A percentile compares a stretch with the other conserved stretches of the same genome.
Conservation (phyloP, 2,888 invertebrate species). For the Phalera bucephala region DNA sequence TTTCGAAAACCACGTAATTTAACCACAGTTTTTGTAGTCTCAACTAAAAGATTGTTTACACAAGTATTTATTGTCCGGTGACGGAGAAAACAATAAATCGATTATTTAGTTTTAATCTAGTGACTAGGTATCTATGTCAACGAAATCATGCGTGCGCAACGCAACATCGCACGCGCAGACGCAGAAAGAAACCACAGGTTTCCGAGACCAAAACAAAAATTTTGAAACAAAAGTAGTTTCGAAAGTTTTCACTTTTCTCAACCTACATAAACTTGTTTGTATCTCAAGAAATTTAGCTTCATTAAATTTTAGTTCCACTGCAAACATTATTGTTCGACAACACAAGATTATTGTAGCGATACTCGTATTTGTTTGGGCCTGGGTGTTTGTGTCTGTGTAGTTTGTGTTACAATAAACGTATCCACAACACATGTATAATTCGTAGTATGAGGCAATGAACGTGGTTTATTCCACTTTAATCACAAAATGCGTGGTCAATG, state of each 20-base stretch:
- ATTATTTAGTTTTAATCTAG: slow-evolving; percentile 6
- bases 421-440: no score
- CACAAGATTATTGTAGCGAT: no score
- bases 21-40: background rate
- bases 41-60: slow-evolving; percentile 3
- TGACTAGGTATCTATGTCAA: slow-evolving; percentile 23
- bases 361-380: no score
- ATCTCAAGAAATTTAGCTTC: slow-evolving; percentile 13
- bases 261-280: slow-evolving; percentile 4
- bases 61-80: background rate
- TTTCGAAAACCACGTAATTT: no score
- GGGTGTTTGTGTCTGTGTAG: no score
- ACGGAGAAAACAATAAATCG: slow-evolving; percentile 4
- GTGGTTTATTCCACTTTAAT: no score
- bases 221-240: slow-evolving; percentile 4
- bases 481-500: no score
- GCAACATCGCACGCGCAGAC: slow-evolving; percentile 5
- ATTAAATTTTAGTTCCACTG: no score
- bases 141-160: slow-evolving; percentile 33
- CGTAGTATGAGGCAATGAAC: no score
- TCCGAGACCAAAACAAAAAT: slow-evolving; percentile 10
- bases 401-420: no score
- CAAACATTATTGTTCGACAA: no score
- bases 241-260: slow-evolving; percentile 18
- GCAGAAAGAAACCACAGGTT: slow-evolving; percentile 11